phyloP scores from a whole-genome alignment of 2,797 vertebrate species.

The Cygnus olor region DNA sequence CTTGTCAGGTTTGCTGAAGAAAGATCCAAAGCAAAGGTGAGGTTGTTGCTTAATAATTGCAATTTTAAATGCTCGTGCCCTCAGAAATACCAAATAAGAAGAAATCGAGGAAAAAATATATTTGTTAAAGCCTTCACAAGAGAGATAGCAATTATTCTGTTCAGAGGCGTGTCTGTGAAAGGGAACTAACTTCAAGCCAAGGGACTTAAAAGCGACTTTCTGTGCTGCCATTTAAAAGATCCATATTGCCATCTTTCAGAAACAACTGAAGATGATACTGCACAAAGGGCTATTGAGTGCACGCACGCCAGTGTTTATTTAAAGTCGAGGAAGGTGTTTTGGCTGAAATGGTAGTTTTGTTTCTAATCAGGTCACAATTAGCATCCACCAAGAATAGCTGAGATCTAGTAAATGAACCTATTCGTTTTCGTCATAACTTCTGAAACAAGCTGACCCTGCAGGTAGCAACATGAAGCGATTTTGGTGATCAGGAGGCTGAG shows the following conservation, averaged over 20 bases:
- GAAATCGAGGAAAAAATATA: no score
- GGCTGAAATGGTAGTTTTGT: not conserved
- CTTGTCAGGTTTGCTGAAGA: constrained; percentile 94
- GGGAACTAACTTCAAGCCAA: not conserved
- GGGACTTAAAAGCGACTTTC: not conserved
- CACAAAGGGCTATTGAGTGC: not conserved
- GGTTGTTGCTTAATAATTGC: not conserved
- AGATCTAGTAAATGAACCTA: not conserved
- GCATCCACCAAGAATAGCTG: not conserved
- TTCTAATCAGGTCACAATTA: not conserved
- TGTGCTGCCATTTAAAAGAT: not conserved
- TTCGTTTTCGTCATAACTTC: not conserved
- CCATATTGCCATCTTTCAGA: fast-evolving
- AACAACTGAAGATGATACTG: not conserved
- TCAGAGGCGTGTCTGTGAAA: not conserved
- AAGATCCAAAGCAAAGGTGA: constrained; percentile 94
- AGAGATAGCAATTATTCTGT: not conserved
- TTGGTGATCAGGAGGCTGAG: not conserved
- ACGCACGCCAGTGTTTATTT: not conserved
- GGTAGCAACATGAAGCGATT: not conserved
- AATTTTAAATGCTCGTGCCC: not conserved
- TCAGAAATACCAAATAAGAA: not conserved
- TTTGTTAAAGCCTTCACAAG: not conserved
- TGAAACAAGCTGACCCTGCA: fast-evolving
- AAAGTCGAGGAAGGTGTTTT: not conserved